phyloP scores from a whole-genome alignment of 2,888 invertebrate genomes.

The Amiota communis region DNA sequence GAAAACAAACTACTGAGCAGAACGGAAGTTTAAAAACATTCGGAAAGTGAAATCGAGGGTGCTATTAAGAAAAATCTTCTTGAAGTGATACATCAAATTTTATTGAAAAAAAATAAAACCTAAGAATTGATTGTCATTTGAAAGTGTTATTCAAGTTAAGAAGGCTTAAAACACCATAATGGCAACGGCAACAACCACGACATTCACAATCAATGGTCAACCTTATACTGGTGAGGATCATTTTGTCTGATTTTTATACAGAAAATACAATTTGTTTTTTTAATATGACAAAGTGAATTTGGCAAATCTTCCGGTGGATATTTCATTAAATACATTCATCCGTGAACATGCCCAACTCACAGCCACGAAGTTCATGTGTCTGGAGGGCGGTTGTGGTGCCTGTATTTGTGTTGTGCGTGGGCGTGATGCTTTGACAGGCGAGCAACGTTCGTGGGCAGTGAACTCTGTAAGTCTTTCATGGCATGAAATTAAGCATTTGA shows the following conservation, averaged over 20 bases:
- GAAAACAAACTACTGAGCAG: too few relatives aligned
- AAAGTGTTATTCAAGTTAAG: too few relatives aligned
- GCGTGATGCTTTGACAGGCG: slow-evolving; percentile 52
- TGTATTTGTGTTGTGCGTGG: slow-evolving; percentile 75
- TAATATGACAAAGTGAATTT: slow-evolving; percentile 52
- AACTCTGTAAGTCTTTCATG: slow-evolving; percentile 76
- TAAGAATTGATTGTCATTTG: too few relatives aligned
- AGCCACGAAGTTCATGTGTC: slow-evolving; percentile 80
- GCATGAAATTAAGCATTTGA: not conserved
- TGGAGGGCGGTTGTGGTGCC: slow-evolving; percentile 80
- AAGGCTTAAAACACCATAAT: too few relatives aligned
- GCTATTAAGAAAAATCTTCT: too few relatives aligned
- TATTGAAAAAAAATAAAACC: too few relatives aligned
- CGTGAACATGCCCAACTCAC: slow-evolving; percentile 76
- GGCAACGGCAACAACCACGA: not conserved
- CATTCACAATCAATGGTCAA: slow-evolving; percentile 5
- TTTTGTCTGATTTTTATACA: not conserved
- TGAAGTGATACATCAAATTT: too few relatives aligned
- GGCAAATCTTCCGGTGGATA: slow-evolving; percentile 70
- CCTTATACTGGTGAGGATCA: not conserved
- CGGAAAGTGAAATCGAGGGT: too few relatives aligned
- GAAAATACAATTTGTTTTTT: not conserved
- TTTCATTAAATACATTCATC: slow-evolving; percentile 77
- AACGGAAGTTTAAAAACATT: too few relatives aligned
- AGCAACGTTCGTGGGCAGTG: slow-evolving; percentile 73